phyloP scores from a whole-genome alignment of 2,113 vertebrate genomes.

The Cochlearius cochlearius region DNA sequence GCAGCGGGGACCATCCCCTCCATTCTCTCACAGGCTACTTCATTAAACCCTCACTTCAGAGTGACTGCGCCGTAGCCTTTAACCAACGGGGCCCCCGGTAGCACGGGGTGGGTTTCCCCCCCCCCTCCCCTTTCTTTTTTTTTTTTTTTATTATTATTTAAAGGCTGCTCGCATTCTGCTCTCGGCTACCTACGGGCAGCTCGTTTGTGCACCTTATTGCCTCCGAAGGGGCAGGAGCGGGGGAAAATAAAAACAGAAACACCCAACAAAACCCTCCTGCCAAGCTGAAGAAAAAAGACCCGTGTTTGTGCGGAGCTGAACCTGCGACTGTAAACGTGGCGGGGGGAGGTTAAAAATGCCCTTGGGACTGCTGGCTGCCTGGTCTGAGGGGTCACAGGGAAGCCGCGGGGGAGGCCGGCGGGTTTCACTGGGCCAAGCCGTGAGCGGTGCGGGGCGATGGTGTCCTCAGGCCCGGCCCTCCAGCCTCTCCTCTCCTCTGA shows the following conservation, averaged over 20 bases:
- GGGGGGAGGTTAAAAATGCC: neutral
- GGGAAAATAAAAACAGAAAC: neutral
- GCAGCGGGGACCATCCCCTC: conserved; percentile 82
- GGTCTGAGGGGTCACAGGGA: neutral
- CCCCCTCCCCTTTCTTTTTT: neutral
- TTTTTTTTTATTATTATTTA: neutral
- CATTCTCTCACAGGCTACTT: conserved; percentile 81
- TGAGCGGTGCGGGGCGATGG: rapidly evolving
- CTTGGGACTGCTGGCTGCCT: neutral
- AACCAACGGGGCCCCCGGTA: conserved; percentile 59
- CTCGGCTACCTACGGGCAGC: neutral
- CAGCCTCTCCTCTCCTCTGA: neutral
- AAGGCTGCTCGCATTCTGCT: conserved; percentile 1
- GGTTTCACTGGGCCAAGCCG: rapidly evolving
- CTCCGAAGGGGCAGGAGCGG: neutral
- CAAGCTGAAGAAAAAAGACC: neutral
- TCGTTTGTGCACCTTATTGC: neutral
- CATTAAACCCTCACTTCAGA: conserved; percentile 85
- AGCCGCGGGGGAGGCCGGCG: neutral
- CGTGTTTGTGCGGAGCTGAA: neutral
- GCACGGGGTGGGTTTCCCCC: neutral
- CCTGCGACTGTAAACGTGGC: neutral
- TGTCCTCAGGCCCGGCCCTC: neutral
- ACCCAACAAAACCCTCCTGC: neutral
- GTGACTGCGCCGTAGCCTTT: conserved; percentile 62